These are phyloP conservation scores for Colletes collaris DNA, from an alignment of 2,888 invertebrate species.

Conservation along the genomic window DNA sequence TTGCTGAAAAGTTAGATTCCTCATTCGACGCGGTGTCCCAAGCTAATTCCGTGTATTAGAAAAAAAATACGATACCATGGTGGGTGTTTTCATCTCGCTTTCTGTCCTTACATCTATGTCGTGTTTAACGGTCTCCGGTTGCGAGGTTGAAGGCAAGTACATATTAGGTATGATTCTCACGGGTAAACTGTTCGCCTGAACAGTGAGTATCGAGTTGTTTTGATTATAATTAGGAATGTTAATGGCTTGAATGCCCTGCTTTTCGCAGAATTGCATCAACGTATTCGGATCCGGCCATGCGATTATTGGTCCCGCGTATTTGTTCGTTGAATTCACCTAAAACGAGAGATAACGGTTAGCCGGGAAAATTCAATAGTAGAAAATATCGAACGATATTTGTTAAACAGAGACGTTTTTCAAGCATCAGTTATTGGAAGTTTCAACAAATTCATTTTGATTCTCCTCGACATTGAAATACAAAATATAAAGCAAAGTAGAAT, in stretches of 20 bases:
- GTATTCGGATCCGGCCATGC: conserved; percentile 79
- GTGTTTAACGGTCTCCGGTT: conserved; percentile 70
- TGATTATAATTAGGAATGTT: conserved; percentile 81
- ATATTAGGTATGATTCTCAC: conserved; percentile 78
- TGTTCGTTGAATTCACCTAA: conserved; percentile 75
- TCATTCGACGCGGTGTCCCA: neutral
- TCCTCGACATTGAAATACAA: too few relatives aligned
- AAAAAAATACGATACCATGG: conserved; percentile 12
- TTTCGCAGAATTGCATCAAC: conserved; percentile 79
- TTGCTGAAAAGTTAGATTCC: conserved; percentile 36
- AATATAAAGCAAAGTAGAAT: too few relatives aligned
- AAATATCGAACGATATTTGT: neutral
- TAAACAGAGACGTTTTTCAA: too few relatives aligned
- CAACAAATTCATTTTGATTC: too few relatives aligned
- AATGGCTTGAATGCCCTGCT: conserved; percentile 78
- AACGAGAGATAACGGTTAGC: conserved; percentile 2
- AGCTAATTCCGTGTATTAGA: too few relatives aligned
- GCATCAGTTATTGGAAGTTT: too few relatives aligned
- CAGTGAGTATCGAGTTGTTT: conserved; percentile 75
- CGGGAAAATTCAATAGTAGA: neutral
- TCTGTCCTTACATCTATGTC: conserved; percentile 64
- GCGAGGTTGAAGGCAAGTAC: conserved; percentile 74
- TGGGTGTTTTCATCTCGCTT: conserved; percentile 63
- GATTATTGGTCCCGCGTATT: conserved; percentile 76
- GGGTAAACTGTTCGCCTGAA: conserved; percentile 76